Conservation (phyloP, 2,888 invertebrate genomes). For the Seladonia tumulorum region DNA sequence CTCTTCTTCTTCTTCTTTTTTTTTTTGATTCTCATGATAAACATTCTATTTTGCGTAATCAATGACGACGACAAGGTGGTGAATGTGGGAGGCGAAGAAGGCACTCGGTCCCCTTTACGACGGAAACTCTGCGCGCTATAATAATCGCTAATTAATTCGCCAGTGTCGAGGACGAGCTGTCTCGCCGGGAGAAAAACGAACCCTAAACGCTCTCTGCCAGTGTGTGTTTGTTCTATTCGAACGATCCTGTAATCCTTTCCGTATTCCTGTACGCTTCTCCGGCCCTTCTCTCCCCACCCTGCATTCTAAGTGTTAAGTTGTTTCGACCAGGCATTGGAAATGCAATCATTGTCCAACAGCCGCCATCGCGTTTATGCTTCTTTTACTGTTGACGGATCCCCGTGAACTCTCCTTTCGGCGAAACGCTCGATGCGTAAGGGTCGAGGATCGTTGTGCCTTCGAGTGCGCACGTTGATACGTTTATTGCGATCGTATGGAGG, state of each 20-base stretch:
- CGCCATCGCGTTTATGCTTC: constrained; percentile 3
- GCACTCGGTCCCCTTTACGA: constrained; percentile 84
- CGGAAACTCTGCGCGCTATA: constrained; percentile 81
- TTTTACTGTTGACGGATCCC: not conserved
- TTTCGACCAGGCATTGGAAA: constrained; percentile 45
- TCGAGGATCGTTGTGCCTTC: constrained; percentile 84
- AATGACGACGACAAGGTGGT: constrained; percentile 26
- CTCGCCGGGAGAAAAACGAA: constrained; percentile 81
- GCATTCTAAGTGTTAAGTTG: constrained; percentile 33
- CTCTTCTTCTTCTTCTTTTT: not conserved
- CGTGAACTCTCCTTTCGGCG: constrained; percentile 77
- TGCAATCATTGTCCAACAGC: constrained; percentile 8
- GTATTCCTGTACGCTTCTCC: not conserved
- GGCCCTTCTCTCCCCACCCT: not conserved
- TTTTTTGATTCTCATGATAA: constrained; percentile 67
- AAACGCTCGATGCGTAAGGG: constrained; percentile 82
- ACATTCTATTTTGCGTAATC: constrained; percentile 73
- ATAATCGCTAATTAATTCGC: constrained; percentile 72
- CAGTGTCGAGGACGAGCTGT: constrained; percentile 72
- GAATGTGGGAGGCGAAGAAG: constrained; percentile 68
- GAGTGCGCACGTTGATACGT: constrained; percentile 77
- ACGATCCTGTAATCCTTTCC: not conserved
- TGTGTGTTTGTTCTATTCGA: constrained; percentile 15
- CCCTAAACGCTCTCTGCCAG: constrained; percentile 46
- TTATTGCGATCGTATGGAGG: constrained; percentile 74